Percentiles rank a stretch among this genome's conserved stretches.
Conservation (phyloP, 2,888 invertebrate species). For the Eurytoma adleriae region DNA sequence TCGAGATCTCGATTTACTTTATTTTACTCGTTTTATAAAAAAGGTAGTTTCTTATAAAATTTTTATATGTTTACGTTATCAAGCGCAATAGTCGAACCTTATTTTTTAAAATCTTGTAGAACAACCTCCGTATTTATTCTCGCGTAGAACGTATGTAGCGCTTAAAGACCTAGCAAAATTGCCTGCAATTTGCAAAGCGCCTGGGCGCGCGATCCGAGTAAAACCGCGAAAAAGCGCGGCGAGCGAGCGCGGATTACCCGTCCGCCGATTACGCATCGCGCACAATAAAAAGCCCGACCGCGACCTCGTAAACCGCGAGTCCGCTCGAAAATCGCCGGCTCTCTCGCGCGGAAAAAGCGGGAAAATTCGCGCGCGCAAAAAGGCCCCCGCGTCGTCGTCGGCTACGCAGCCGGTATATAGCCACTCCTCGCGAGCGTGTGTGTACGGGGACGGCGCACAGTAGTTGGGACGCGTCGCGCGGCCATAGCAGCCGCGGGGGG, state of each 20-base stretch:
- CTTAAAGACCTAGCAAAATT: background rate
- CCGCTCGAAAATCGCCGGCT: no score
- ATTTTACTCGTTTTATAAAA: no score
- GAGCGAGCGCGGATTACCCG: background rate
- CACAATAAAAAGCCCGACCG: no score
- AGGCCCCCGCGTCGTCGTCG: constrained; percentile 28
- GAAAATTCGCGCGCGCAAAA: constrained; percentile 42
- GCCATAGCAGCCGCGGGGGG: constrained; percentile 57
- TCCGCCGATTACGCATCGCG: no score
- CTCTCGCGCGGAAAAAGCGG: no score
- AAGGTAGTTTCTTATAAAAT: no score
- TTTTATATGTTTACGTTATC: no score
- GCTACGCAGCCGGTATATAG: background rate
- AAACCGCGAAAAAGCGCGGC: constrained; percentile 19
- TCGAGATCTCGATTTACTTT: no score
- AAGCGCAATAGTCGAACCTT: no score
- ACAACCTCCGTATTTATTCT: background rate
- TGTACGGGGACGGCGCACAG: constrained; percentile 19
- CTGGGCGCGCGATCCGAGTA: constrained; percentile 2
- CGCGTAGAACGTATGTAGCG: background rate
- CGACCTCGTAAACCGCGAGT: no score
- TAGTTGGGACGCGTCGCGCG: constrained; percentile 42
- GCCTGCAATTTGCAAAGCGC: constrained; percentile 13
- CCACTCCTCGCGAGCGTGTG: background rate
- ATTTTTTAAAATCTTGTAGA: no score